Base-by-base conservation (phyloP, 2,888 invertebrate genomes). In the Syrista parreyssii region DNA sequence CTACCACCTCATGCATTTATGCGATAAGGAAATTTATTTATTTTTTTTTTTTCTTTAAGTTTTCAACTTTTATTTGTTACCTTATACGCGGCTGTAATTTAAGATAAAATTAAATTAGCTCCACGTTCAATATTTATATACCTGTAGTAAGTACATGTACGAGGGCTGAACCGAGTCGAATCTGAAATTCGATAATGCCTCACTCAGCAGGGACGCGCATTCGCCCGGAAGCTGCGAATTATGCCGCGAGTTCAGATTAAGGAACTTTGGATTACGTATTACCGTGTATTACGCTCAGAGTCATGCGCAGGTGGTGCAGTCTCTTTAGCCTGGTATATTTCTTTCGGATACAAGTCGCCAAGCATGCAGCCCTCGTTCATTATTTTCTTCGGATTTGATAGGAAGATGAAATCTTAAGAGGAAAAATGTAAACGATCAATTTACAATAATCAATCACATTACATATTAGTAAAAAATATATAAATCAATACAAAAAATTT, bases 141-240 rank as follows among this genome's bases (percentile, higher is more conserved):
- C 82, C 83, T 79, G 78, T 78, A 75, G 77, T 68, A 74, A 73
- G 78, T 74, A 55, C 55, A 55, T 15, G 79, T 73, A 79, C 82
- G 84, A 83, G 86, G 87, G 87, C 84, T 76, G 86, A 83, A 81
- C 87, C 87, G 89, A 86, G 82, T 88, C 90, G 88, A 90, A 90
- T 90, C 89, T 87, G 86, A 90, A 90, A 90, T 90, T 90, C 88
- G 90, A 89, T 90, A 89, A 90, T 90, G 90, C 90, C 90, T 90
- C 86, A 89, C 87, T 90, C 89, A 88, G 83, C 81, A 81, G 84
- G 83, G 32, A 71, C 83, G 84, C 81, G 80, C 83, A 86, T 87
- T 88, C 86, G 88, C 89, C 89, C 89, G 88, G 89, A 89, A 89
- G 89, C 89, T 84, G 87, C 85, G 86, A 88, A 89, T 89, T 88